Evolutionary conservation across 2,113 vertebrate species (phyloP).

Genomic region (Oxyruncus cristatus): DNA sequence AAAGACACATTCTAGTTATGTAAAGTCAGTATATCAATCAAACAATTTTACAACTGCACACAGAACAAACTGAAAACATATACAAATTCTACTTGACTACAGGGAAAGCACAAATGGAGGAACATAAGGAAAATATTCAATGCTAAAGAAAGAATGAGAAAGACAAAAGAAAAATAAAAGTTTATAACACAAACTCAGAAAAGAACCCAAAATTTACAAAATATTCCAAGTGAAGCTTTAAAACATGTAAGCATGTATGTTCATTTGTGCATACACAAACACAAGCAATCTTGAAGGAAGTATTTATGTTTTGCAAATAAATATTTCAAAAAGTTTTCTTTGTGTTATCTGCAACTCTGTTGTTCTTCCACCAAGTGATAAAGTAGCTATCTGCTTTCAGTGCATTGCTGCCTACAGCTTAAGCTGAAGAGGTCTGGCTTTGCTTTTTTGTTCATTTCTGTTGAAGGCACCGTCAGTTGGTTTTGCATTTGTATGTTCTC

Average conservation of each 20-base stretch:
- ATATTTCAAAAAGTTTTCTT: background rate
- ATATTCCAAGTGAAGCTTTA: background rate
- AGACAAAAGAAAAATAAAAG: background rate
- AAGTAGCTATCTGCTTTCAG: background rate
- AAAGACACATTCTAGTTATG: background rate
- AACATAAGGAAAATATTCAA: background rate
- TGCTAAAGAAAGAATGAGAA: background rate
- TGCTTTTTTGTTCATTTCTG: background rate
- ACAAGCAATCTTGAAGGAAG: background rate
- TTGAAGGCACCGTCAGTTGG: background rate
- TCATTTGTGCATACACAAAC: background rate
- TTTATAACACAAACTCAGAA: background rate
- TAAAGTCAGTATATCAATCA: background rate
- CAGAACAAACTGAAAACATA: background rate
- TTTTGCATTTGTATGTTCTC: background rate
- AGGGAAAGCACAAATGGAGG: background rate
- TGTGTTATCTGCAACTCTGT: background rate
- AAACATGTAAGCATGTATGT: fast-evolving
- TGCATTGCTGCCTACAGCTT: background rate
- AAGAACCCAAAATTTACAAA: background rate
- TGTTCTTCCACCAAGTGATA: background rate
- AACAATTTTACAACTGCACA: background rate
- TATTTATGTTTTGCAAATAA: background rate
- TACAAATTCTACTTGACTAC: background rate
- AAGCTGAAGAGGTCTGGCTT: background rate